A percentile compares a stretch with the other conserved stretches of the same genome.
Conservation (phyloP, 2,888 invertebrate species). For the Mesorhabditis sp. region DNA sequence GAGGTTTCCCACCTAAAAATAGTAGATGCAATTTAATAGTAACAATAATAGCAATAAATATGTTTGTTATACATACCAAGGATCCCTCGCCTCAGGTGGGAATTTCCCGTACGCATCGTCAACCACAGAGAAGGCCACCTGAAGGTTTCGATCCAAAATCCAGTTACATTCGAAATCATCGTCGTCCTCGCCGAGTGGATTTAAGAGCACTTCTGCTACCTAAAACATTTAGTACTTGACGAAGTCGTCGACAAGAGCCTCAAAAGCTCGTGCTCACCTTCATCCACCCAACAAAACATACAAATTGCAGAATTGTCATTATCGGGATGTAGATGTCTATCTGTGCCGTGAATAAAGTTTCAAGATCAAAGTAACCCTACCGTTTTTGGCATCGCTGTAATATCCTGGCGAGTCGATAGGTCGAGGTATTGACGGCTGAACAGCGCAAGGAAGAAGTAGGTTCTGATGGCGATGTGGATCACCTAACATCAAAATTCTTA, state of each 20-base stretch:
- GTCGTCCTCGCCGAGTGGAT: conserved; percentile 50
- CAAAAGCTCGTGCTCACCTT: conserved; percentile 37
- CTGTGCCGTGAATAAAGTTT: conserved; percentile 15
- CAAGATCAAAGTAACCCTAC: background rate
- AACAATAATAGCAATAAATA: background rate
- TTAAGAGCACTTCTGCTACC: conserved; percentile 47
- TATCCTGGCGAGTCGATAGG: conserved; percentile 13
- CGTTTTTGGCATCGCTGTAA: conserved; percentile 10
- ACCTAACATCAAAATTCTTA: conserved; percentile 21
- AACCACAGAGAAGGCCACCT: conserved; percentile 49
- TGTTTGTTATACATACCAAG: conserved; percentile 13
- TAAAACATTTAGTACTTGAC: conserved; percentile 8
- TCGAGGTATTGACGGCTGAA: conserved; percentile 48
- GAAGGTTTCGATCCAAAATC: conserved; percentile 49
- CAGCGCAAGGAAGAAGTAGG: conserved; percentile 46
- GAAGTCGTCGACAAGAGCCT: conserved; percentile 7
- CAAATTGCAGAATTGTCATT: conserved; percentile 53
- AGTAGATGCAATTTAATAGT: conserved; percentile 12
- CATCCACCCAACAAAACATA: conserved; percentile 55
- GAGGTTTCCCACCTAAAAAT: conserved; percentile 40
- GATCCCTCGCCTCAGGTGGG: conserved; percentile 40
- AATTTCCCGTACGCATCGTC: conserved; percentile 44
- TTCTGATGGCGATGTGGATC: conserved; percentile 49
- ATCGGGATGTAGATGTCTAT: conserved; percentile 50
- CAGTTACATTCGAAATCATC: conserved; percentile 54